Base-by-base conservation (phyloP, 1,140 invertebrate genomes). In the Drosophila repleta region DNA sequence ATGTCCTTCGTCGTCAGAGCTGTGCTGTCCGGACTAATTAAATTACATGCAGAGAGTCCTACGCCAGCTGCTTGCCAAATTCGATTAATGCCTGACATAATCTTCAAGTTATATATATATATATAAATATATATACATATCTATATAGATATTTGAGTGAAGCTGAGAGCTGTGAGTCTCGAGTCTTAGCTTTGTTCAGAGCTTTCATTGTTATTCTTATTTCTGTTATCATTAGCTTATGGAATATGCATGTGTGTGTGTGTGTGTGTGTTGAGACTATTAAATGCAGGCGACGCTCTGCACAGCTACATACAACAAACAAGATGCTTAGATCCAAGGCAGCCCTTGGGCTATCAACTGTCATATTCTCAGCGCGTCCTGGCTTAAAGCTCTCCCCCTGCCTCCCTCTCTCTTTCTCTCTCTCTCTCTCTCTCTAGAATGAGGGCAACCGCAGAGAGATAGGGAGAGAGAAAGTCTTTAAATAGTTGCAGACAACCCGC, bases 401-500 rank as follows among this genome's bases (percentile, higher is more conserved):
- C 39, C 39, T 15, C 39, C 13, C n/a, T n/a, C 4, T 15, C 37
- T 24, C 24, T 3, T 24, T 15, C 1, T 4, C 39, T n/a, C 37
- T 39, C 8, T 11, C 13, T 1, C n/a, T 29, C 5, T 29, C 26
- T 5, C 3, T 29, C 29, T 18, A 45, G 56, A 82, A 62, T 65
- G 58, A 66, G 79, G 80, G 72, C 80, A 79, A 65, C 76, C 62
- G 67, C 76, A 79, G 67, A 79, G 55, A 35, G 32, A 3, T 10
- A 35, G 32, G 11, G 32, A 35, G 32, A 35, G 32, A 11, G 32
- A 29, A 2, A 29, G 32, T 48, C 77, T 84, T 85, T 84, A 84
- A 84, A 81, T 71, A 81, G 49, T 52, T 52, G 74, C 69, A 52
- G 58, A 68, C 55, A 71, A 61, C 81, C 77, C 67, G 81, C 81